Evolutionary conservation across 2,797 vertebrate species (phyloP).

Genomic region (Cuculus canorus): DNA sequence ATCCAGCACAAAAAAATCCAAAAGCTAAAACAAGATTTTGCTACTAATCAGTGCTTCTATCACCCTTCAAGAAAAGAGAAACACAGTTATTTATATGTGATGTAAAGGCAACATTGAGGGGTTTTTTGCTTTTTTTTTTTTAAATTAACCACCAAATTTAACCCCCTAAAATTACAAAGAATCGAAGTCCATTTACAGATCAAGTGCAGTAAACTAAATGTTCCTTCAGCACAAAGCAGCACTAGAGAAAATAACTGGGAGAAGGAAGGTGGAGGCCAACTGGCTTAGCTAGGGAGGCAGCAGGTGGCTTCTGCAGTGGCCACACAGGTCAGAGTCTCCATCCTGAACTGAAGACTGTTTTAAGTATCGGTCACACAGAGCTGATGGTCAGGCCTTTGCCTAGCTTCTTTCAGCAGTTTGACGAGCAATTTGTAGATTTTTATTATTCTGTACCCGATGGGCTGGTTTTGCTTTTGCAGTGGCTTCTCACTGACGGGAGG

Average conservation of each 20-base stretch:
- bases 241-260: conserved; percentile 74
- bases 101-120: conserved; percentile 82
- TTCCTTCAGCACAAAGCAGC: conserved; percentile 81
- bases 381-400: conserved; percentile 70
- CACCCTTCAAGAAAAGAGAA: conserved; percentile 79
- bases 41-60: conserved; percentile 82
- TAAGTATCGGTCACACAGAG: conserved; percentile 68
- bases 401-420: conserved; percentile 64
- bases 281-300: conserved; percentile 65
- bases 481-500: conserved; percentile 60
- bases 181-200: conserved; percentile 78
- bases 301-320: conserved; percentile 69
- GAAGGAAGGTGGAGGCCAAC: conserved; percentile 61
- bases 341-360: conserved; percentile 69
- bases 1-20: conserved; percentile 77
- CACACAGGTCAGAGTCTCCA: conserved; percentile 66
- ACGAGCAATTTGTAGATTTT: conserved; percentile 6
- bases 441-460: conserved; percentile 54
- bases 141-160: conserved; percentile 81
- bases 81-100: conserved; percentile 79
- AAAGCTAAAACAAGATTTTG: conserved; percentile 81
- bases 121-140: conserved; percentile 78
- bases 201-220: conserved; percentile 80
- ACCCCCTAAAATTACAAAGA: conserved; percentile 80
- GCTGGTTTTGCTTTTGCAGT: conserved; percentile 50